These are phyloP conservation scores for Microcebus tavaratra DNA, from an alignment of 2,113 vertebrate genomes.

Conservation along the genomic window DNA sequence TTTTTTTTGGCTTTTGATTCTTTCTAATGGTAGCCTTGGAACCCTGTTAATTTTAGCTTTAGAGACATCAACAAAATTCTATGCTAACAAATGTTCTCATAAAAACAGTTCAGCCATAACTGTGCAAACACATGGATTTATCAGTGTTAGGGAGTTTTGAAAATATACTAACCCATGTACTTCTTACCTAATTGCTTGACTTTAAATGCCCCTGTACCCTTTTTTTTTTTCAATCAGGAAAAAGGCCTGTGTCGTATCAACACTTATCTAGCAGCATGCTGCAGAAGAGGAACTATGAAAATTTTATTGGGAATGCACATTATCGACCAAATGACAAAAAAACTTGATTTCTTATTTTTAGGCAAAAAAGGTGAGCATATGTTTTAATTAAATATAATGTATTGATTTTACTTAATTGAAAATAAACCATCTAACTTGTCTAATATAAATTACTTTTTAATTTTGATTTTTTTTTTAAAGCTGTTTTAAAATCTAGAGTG, in stretches of 20 bases:
- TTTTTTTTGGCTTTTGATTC: neutral
- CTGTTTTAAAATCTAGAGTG: neutral
- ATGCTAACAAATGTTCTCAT: neutral
- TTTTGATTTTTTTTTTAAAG: neutral
- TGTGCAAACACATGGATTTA: fast-evolving
- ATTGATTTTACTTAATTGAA: neutral
- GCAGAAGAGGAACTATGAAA: conserved; percentile 88
- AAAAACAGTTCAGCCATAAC: neutral
- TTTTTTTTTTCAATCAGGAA: conserved; percentile 81
- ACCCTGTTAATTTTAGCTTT: neutral
- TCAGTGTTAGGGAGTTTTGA: neutral
- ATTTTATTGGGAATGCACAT: conserved; percentile 84
- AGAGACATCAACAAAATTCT: neutral
- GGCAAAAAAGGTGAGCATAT: conserved; percentile 75
- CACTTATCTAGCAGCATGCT: conserved; percentile 84
- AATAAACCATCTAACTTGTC: neutral
- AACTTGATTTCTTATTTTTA: conserved; percentile 82
- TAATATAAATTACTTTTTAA: neutral
- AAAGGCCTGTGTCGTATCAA: conserved; percentile 88
- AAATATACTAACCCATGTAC: fast-evolving
- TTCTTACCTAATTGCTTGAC: neutral
- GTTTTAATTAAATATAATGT: neutral
- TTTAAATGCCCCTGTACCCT: neutral
- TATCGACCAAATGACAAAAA: conserved; percentile 91
- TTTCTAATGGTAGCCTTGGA: neutral